Evolutionary conservation across 1,140 invertebrate species (phyloP).

Genomic region (Lasioglossum baleicum): DNA sequence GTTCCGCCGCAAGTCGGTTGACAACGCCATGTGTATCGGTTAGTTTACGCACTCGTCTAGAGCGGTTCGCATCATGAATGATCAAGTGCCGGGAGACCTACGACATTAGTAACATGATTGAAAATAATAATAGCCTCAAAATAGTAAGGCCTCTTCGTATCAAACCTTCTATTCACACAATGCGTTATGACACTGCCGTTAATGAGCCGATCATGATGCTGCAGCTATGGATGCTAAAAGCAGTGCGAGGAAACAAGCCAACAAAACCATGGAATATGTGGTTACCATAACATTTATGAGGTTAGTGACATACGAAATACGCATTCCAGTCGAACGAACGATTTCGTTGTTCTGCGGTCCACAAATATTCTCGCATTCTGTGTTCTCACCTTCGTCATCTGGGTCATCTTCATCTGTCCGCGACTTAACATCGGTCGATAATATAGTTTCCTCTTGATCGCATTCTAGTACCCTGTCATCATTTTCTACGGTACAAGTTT

Average conservation of each 20-base stretch:
- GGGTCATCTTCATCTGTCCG: constrained; percentile 7
- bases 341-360: neutral
- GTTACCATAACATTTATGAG: constrained; percentile 50
- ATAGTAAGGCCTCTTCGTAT: constrained; percentile 28
- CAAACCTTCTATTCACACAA: constrained; percentile 33
- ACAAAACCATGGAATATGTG: constrained; percentile 50
- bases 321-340: constrained; percentile 28
- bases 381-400: constrained; percentile 59
- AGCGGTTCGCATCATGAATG: constrained; percentile 48
- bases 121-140: constrained; percentile 40
- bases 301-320: constrained; percentile 55
- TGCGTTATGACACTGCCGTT: constrained; percentile 36
- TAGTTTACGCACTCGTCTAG: constrained; percentile 40
- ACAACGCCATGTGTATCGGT: constrained; percentile 42
- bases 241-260: constrained; percentile 64
- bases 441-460: constrained; percentile 36
- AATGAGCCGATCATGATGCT: constrained; percentile 40
- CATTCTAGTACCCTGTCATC: constrained; percentile 23
- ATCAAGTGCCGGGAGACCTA: constrained; percentile 56
- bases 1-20: constrained; percentile 44
- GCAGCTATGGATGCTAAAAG: constrained; percentile 59
- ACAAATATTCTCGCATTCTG: constrained; percentile 46
- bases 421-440: constrained; percentile 31
- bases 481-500: neutral
- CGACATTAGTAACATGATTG: constrained; percentile 63